Percentiles rank a stretch among this genome's conserved stretches.
These are phyloP conservation scores for Leptoteleia sp. DNA, from an alignment of 1,140 invertebrate species.

Conservation along the genomic window DNA sequence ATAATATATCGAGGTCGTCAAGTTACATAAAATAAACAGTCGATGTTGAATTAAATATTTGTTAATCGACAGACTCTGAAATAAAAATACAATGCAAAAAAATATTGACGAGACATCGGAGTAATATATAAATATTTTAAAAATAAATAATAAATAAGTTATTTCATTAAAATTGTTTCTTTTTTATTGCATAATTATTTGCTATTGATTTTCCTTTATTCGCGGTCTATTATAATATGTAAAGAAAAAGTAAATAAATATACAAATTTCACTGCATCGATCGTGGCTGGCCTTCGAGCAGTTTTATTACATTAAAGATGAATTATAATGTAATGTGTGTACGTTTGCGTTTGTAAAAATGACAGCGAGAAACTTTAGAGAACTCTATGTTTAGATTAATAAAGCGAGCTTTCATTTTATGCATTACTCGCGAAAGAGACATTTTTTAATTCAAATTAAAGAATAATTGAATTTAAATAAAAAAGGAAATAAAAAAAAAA, in stretches of 20 bases:
- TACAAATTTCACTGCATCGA: slow-evolving; percentile 58
- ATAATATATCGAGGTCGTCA: too few species aligned
- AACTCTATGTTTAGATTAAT: slow-evolving; percentile 31
- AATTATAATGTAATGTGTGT: slow-evolving; percentile 52
- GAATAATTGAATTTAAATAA: slow-evolving; percentile 4
- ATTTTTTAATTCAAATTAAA: slow-evolving; percentile 19
- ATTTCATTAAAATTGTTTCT: too few species aligned
- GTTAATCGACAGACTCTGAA: too few species aligned
- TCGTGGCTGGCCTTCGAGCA: slow-evolving; percentile 48
- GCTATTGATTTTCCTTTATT: slow-evolving; percentile 46
- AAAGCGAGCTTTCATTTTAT: not conserved
- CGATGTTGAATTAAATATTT: too few species aligned
- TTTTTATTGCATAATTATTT: too few species aligned
- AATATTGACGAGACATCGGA: too few species aligned
- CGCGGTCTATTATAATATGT: slow-evolving; percentile 41
- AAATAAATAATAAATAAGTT: too few species aligned
- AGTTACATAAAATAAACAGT: too few species aligned
- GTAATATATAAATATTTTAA: too few species aligned
- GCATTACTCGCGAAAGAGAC: not conserved
- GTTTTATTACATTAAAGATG: slow-evolving; percentile 60
- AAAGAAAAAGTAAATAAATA: slow-evolving; percentile 62
- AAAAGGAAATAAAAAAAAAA: too few species aligned
- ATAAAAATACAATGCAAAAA: too few species aligned
- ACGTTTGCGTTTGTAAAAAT: slow-evolving; percentile 36
- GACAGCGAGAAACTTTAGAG: slow-evolving; percentile 39